Evolutionary conservation across 2,888 invertebrate species (phyloP).

Genomic region (Machimus rusticus): DNA sequence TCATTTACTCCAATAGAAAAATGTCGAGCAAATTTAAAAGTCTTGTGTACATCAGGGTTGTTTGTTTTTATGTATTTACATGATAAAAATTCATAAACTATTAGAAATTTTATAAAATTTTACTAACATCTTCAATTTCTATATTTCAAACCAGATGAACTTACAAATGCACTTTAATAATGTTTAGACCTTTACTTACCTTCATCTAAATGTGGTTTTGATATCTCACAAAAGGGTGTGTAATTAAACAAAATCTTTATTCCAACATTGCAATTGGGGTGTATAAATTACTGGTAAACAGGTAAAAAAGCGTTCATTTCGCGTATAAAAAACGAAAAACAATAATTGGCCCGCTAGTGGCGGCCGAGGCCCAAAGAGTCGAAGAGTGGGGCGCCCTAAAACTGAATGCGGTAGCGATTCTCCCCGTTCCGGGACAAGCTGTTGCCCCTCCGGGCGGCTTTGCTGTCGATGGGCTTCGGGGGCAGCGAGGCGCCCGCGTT

Average conservation of each 20-base stretch:
- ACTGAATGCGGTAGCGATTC: slow-evolving; percentile 51
- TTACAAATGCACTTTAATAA: too few species aligned
- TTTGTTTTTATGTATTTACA: too few species aligned
- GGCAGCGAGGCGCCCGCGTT: slow-evolving; percentile 45
- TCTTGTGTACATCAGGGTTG: too few species aligned
- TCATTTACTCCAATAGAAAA: too few species aligned
- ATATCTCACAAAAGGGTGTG: background rate
- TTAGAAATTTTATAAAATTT: too few species aligned
- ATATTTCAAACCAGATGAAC: too few species aligned
- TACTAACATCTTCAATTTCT: too few species aligned
- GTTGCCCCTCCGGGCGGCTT: slow-evolving; percentile 45
- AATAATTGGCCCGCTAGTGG: background rate
- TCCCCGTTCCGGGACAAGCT: slow-evolving; percentile 49
- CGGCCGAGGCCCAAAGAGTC: background rate
- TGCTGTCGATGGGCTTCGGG: slow-evolving; percentile 49
- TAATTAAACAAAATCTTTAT: background rate
- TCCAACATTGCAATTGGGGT: background rate
- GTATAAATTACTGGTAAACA: background rate
- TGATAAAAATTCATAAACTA: too few species aligned
- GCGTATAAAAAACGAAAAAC: slow-evolving; percentile 14
- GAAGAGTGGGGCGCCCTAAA: slow-evolving; percentile 33
- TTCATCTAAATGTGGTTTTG: background rate
- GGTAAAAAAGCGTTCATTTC: slow-evolving; percentile 10
- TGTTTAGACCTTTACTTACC: too few species aligned
- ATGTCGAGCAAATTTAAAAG: too few species aligned